Conservation (phyloP, 2,888 invertebrate genomes). For the Drosophila algonquin region DNA sequence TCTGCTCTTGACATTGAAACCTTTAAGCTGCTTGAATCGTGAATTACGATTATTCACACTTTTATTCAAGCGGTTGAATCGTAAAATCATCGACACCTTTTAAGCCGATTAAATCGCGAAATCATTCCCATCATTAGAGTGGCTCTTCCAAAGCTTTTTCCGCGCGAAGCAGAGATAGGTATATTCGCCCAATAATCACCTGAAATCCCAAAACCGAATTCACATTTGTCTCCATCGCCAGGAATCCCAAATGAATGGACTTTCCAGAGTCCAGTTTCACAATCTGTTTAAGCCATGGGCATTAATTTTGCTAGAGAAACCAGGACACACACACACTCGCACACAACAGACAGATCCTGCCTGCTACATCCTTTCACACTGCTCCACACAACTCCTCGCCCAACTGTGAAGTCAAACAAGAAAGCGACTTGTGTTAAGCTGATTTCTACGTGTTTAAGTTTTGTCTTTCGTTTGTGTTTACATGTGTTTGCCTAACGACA, state of each 20-base stretch:
- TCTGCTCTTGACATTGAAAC: constrained; percentile 63
- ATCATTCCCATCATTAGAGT: constrained; percentile 24
- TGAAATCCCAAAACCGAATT: background rate
- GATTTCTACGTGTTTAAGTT: constrained; percentile 63
- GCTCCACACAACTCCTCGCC: constrained; percentile 42
- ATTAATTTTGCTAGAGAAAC: constrained; percentile 26
- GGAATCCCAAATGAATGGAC: background rate
- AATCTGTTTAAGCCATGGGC: constrained; percentile 34
- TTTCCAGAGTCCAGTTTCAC: background rate
- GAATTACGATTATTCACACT: background rate
- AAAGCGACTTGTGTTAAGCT: constrained; percentile 63
- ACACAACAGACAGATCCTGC: background rate
- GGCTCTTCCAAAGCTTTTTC: background rate
- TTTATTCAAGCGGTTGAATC: background rate
- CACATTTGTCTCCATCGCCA: background rate
- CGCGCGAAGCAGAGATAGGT: background rate
- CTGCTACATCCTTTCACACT: constrained; percentile 38
- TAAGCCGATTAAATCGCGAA: constrained; percentile 11
- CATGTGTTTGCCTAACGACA: constrained; percentile 61
- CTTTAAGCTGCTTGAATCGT: constrained; percentile 42
- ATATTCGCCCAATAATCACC: background rate
- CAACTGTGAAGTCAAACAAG: constrained; percentile 59
- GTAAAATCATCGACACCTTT: background rate
- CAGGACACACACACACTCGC: constrained; percentile 11
- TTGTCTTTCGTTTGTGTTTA: constrained; percentile 60